These are phyloP conservation scores for Saccostrea glomerata DNA, from an alignment of 1,140 invertebrate genomes.

Conservation along the genomic window DNA sequence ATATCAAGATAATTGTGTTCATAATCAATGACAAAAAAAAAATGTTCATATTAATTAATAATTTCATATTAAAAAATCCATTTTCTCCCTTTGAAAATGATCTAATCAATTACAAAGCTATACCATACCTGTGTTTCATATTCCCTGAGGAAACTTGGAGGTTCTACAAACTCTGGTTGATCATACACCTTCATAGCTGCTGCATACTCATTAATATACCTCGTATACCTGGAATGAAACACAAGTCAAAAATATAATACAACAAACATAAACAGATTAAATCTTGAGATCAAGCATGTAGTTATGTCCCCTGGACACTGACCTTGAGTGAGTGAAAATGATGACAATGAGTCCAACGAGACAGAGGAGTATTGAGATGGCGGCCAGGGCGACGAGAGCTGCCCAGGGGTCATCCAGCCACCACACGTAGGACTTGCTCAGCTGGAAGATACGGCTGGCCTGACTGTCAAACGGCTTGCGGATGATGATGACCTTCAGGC, in stretches of 20 bases:
- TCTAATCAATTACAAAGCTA: background rate
- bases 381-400: slow-evolving; percentile 90
- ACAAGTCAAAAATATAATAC: background rate
- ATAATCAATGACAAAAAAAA: background rate
- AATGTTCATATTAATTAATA: too few species aligned
- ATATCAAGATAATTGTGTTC: background rate
- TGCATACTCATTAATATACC: slow-evolving; percentile 66
- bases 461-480: slow-evolving; percentile 52
- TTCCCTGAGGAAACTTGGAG: slow-evolving; percentile 70
- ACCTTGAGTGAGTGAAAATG: slow-evolving; percentile 95
- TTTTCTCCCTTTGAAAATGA: background rate
- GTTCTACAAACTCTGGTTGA: slow-evolving; percentile 70
- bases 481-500: slow-evolving; percentile 43
- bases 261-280: too few species aligned
- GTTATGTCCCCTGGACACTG: slow-evolving; percentile 66
- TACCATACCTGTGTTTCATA: slow-evolving; percentile 71
- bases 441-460: slow-evolving; percentile 33
- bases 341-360: slow-evolving; percentile 94
- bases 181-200: slow-evolving; percentile 59
- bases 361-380: slow-evolving; percentile 91
- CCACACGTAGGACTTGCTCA: slow-evolving; percentile 72
- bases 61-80: background rate
- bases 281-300: background rate
- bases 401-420: slow-evolving; percentile 88
- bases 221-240: slow-evolving; percentile 62